These are phyloP conservation scores for Triplophysa dalaica DNA, from an alignment of 2,113 vertebrate species.

Conservation along the genomic window DNA sequence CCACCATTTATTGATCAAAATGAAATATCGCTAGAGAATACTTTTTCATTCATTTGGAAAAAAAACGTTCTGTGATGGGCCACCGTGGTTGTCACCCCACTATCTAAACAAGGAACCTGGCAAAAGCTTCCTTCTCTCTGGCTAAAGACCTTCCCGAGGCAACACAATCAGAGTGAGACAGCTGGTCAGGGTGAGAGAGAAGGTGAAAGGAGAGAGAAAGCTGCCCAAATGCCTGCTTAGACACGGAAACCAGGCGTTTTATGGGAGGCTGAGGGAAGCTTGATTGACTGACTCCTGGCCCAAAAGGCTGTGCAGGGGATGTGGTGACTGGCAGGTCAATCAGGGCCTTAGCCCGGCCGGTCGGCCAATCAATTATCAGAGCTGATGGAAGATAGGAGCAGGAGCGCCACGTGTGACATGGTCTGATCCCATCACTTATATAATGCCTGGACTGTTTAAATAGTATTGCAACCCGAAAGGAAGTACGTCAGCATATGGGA, in stretches of 20 bases:
- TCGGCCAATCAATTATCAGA: slow-evolving; percentile 69
- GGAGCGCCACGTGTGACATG: slow-evolving; percentile 52
- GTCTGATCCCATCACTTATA: slow-evolving; percentile 58
- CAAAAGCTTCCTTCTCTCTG: neutral
- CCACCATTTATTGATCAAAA: slow-evolving; percentile 27
- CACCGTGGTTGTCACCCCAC: neutral
- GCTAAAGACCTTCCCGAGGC: neutral
- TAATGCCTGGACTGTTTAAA: slow-evolving; percentile 30
- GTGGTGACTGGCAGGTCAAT: slow-evolving; percentile 75
- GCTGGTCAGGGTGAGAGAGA: slow-evolving; percentile 12
- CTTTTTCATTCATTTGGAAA: neutral
- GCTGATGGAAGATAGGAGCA: slow-evolving; percentile 58
- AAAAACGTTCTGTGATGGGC: neutral
- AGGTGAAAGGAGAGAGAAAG: neutral
- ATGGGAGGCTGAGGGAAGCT: slow-evolving; percentile 70
- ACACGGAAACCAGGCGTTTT: slow-evolving; percentile 39
- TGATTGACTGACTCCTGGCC: slow-evolving; percentile 71
- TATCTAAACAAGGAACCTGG: slow-evolving; percentile 12
- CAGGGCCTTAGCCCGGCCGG: slow-evolving; percentile 56
- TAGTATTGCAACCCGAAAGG: slow-evolving; percentile 36
- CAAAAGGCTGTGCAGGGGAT: slow-evolving; percentile 56
- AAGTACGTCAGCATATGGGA: neutral
- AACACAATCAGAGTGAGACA: slow-evolving; percentile 7
- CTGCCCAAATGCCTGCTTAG: neutral
- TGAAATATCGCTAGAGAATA: neutral